Conservation (phyloP, 2,113 vertebrate species). For the Plecturocebus donacophilus region DNA sequence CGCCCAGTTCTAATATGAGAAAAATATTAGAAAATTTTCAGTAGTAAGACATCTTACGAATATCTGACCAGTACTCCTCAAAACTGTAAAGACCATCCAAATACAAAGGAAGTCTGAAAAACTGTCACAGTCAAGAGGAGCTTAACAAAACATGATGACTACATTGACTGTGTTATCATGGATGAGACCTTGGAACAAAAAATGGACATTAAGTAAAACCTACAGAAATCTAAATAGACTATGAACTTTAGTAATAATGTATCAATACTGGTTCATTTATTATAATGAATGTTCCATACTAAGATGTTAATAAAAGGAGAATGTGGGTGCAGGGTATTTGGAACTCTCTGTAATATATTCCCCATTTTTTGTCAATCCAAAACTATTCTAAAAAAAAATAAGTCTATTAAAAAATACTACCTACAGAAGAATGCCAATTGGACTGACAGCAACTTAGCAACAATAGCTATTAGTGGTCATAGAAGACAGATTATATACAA, state of each 20-base stretch:
- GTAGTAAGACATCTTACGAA: neutral
- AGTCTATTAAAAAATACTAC: neutral
- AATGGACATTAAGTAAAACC: neutral
- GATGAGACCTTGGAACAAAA: neutral
- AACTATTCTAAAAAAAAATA: neutral
- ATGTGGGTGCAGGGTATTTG: neutral
- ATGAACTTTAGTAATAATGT: neutral
- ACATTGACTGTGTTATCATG: neutral
- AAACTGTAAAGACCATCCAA: slow-evolving; percentile 9
- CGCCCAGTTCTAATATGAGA: neutral
- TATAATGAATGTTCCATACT: neutral
- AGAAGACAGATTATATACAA: neutral
- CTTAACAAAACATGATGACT: neutral
- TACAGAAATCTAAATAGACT: neutral
- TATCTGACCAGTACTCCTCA: neutral
- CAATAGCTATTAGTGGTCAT: neutral
- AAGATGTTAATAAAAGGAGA: neutral
- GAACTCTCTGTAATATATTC: neutral
- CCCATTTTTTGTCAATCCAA: neutral
- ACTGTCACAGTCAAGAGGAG: neutral
- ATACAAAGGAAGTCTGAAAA: neutral
- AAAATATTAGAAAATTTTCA: neutral
- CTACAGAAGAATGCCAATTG: neutral
- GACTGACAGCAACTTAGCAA: neutral
- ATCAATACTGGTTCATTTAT: neutral